Evolutionary conservation across 2,888 invertebrate genomes (phyloP), one percentile per base, ranked within the genome.

Genomic region (Kuschelorhynchus macadamiae): DNA sequence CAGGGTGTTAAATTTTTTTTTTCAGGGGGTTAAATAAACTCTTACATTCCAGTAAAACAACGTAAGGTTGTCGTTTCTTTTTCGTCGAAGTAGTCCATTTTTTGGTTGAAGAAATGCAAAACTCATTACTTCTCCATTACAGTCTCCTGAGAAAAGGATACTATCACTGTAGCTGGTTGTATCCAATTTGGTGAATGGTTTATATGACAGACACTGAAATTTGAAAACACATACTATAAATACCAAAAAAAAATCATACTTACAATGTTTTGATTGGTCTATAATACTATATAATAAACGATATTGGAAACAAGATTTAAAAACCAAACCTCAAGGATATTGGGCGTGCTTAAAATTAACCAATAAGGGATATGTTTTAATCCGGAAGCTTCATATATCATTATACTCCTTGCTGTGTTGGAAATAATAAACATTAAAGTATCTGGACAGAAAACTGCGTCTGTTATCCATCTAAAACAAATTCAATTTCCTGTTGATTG

Each of bases 31-130:
- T n/a, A n/a, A n/a, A n/a, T n/a, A 36, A n/a, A 11, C 21, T 14
- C 47, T 81, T 79, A 89, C 89, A 83, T 85, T 85, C 89, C 89
- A 90, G 74, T 87, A 88, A 76, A 87, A 89, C 44, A 85, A 83
- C 70, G 85, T 87, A 55, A 87, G 82, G 71, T 84, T 84, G 68
- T 89, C 89, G 1, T 86, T 83, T 2, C 86, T 80, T 71, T 86
- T 87, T 71, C 84, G 85, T 67, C 86, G 82, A 63, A 90, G 84
- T 1, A 89, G 81, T 2, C 86, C 84, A 14, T 85, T 77, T 50
- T 85, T 81, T 0, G 88, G 87, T 75, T 88, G 88, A 12, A 86
- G 80, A 78, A 90, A 90, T 2, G 81, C 81, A 12, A 90, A 66
- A 1, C 84, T 79, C 1, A 84, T 83, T 21, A 90, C 74, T 71